Conservation (phyloP, 1,140 invertebrate genomes). For the Cydia amplana region DNA sequence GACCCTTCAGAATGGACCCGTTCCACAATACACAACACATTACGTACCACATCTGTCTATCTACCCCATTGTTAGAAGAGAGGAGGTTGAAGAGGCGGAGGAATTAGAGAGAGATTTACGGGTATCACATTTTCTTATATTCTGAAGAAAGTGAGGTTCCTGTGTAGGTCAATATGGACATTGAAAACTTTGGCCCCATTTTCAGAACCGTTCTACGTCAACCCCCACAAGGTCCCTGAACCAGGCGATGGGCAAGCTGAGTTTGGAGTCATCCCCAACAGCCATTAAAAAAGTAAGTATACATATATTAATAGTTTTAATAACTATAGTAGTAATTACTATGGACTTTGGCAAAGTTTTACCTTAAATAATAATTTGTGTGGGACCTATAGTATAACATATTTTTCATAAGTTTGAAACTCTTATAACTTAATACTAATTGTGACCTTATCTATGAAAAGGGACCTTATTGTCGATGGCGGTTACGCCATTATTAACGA, state of each 20-base stretch:
- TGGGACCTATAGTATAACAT: no score
- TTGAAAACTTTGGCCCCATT: constrained; percentile 24
- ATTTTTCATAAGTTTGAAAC: no score
- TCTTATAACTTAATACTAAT: no score
- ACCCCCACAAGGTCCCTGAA: constrained; percentile 58
- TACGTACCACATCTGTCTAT: constrained; percentile 17
- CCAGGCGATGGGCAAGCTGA: constrained; percentile 58
- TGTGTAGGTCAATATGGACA: background rate
- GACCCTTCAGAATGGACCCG: constrained; percentile 20
- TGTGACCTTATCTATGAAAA: no score
- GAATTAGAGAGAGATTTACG: constrained; percentile 7
- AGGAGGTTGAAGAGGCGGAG: constrained; percentile 11
- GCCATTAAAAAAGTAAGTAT: constrained; percentile 56
- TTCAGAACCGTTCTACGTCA: constrained; percentile 61
- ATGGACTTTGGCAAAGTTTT: no score
- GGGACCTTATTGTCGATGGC: no score
- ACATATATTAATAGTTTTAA: constrained; percentile 16
- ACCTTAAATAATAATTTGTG: no score
- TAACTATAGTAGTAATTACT: no score
- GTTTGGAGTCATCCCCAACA: constrained; percentile 58
- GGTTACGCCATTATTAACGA: no score
- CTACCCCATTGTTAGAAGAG: constrained; percentile 27
- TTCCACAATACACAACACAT: constrained; percentile 19
- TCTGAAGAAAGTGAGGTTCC: constrained; percentile 16
- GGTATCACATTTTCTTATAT: constrained; percentile 14